Evolutionary conservation across 2,888 invertebrate genomes (phyloP).

Genomic region (Ditylenchus weischeri): DNA sequence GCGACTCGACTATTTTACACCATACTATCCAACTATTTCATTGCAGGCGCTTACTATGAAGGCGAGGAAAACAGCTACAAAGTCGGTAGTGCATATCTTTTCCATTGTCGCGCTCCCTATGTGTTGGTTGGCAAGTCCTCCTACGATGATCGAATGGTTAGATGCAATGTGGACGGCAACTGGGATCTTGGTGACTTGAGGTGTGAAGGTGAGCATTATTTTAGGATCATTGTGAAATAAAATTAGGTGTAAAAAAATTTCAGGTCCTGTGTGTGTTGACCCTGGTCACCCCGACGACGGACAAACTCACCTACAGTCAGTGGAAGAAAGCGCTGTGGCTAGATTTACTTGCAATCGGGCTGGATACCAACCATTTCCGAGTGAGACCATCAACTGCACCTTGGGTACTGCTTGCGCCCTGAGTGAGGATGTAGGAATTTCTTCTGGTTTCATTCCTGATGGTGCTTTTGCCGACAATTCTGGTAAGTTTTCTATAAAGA

Average conservation of each 20-base stretch:
- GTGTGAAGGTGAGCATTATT: conserved; percentile 70
- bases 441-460: conserved; percentile 87
- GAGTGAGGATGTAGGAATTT: conserved; percentile 82
- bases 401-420: conserved; percentile 86
- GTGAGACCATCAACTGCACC: conserved; percentile 47
- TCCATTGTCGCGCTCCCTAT: conserved; percentile 82
- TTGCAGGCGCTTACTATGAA: conserved; percentile 74
- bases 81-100: conserved; percentile 75
- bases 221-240: background rate
- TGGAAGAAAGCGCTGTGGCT: conserved; percentile 77
- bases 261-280: conserved; percentile 67
- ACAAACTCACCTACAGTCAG: conserved; percentile 72
- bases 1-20: too few species aligned
- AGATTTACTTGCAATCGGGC: conserved; percentile 83
- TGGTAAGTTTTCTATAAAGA: conserved; percentile 12
- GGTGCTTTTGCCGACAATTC: conserved; percentile 70
- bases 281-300: conserved; percentile 91
- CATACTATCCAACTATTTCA: background rate
- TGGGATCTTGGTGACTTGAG: conserved; percentile 96
- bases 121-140: conserved; percentile 86
- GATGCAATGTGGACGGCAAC: conserved; percentile 81
- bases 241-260: background rate
- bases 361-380: conserved; percentile 64
- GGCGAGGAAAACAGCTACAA: conserved; percentile 65
- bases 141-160: conserved; percentile 83